Conservation (phyloP, 1,140 invertebrate species). For the Zophobas atratus region DNA sequence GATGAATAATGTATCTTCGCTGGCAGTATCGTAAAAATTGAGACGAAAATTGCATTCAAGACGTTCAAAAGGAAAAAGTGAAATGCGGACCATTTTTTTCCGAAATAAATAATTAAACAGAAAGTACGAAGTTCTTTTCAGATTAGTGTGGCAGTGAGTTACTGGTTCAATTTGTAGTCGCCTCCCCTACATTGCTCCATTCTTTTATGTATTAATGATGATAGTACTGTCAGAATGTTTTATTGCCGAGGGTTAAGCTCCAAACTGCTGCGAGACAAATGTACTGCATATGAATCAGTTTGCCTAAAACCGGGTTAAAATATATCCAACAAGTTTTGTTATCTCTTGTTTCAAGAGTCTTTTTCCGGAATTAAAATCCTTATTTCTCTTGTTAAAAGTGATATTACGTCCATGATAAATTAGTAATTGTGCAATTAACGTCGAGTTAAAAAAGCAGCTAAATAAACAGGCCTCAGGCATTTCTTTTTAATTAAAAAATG, state of each 20-base stretch:
- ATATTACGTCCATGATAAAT: background rate
- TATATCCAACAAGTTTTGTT: background rate
- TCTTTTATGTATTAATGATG: constrained; percentile 11
- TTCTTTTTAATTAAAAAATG: constrained; percentile 33
- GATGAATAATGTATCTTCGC: constrained; percentile 29
- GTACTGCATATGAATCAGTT: constrained; percentile 6
- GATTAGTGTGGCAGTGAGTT: too few relatives aligned
- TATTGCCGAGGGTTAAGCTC: background rate
- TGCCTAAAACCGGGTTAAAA: background rate
- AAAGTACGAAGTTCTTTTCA: too few relatives aligned
- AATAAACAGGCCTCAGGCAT: constrained; percentile 2
- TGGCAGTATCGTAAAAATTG: constrained; percentile 28
- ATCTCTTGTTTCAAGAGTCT: background rate
- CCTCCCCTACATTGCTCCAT: background rate
- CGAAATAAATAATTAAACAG: too few relatives aligned
- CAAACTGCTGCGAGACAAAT: background rate
- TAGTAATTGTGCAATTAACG: background rate
- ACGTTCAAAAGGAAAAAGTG: background rate
- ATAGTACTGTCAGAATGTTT: background rate
- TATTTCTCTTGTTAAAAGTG: background rate
- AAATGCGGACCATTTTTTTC: background rate
- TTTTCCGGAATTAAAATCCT: background rate
- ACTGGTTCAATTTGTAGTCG: too few relatives aligned
- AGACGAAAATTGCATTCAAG: constrained; percentile 2
- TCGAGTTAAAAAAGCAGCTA: background rate